These are phyloP conservation scores for Hoplodrina blanda DNA, from an alignment of 2,888 invertebrate genomes.

Conservation along the genomic window DNA sequence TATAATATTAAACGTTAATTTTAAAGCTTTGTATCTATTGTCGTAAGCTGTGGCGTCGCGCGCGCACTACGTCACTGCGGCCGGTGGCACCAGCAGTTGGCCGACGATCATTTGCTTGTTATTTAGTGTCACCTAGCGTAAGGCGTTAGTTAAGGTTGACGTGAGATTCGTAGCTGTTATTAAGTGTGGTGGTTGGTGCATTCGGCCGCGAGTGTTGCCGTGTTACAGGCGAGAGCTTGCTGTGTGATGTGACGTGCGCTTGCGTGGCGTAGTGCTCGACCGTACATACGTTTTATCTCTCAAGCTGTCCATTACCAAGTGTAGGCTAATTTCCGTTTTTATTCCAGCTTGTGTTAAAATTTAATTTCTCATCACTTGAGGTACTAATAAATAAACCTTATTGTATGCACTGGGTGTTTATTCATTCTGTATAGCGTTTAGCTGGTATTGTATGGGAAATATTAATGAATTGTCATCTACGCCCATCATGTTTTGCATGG, in stretches of 20 bases:
- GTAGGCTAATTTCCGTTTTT: constrained; percentile 81
- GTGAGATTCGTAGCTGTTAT: constrained; percentile 49
- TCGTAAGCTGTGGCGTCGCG: constrained; percentile 38
- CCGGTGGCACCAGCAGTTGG: constrained; percentile 29
- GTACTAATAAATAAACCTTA: constrained; percentile 82
- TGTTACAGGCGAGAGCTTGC: constrained; percentile 34
- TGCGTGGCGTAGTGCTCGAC: constrained; percentile 58
- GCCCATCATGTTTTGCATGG: constrained; percentile 13
- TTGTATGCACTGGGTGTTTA: constrained; percentile 87
- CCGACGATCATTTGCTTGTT: constrained; percentile 43
- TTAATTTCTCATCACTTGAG: constrained; percentile 79
- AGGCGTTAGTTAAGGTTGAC: constrained; percentile 44
- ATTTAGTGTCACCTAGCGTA: constrained; percentile 50
- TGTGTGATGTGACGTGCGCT: constrained; percentile 50
- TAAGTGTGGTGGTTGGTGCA: constrained; percentile 33
- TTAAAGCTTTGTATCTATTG: constrained; percentile 53
- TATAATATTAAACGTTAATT: constrained; percentile 58
- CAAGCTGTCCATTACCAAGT: constrained; percentile 77
- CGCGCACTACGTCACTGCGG: constrained; percentile 46
- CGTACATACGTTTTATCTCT: constrained; percentile 58
- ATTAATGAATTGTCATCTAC: constrained; percentile 9
- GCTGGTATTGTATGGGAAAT: constrained; percentile 48
- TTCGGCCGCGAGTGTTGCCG: constrained; percentile 21
- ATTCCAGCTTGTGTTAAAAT: constrained; percentile 83
- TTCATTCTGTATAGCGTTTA: constrained; percentile 66